A percentile compares a stretch with the other conserved stretches of the same genome.
These are phyloP conservation scores for Oriolus oriolus DNA, from an alignment of 2,113 vertebrate genomes.

Conservation along the genomic window DNA sequence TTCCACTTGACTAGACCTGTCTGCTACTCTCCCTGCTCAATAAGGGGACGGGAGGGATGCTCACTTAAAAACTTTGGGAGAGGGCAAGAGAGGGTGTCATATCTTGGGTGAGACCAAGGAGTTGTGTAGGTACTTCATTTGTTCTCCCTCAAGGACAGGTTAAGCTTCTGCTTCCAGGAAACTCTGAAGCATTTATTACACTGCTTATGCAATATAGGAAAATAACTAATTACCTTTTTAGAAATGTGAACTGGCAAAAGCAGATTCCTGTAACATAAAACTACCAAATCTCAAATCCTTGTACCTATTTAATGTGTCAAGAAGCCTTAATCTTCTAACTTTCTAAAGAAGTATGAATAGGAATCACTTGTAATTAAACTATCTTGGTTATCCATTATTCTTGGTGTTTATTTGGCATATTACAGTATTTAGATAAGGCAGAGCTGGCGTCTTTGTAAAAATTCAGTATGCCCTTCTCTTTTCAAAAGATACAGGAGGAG, in stretches of 20 bases:
- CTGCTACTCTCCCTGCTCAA: fast-evolving
- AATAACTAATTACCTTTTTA: background rate
- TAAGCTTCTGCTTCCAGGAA: background rate
- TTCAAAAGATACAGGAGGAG: background rate
- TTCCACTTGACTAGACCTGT: background rate
- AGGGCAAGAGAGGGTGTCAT: background rate
- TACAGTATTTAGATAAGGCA: background rate
- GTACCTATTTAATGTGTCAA: background rate
- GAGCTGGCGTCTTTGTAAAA: background rate
- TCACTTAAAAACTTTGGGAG: background rate
- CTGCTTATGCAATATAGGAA: background rate
- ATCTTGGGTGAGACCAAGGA: background rate
- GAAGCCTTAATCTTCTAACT: background rate
- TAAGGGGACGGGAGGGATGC: background rate
- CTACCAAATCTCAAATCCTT: background rate
- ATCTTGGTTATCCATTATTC: background rate
- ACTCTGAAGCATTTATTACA: background rate
- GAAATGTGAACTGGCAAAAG: background rate
- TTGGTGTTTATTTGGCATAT: background rate
- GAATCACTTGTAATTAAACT: background rate
- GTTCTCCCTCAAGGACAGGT: background rate
- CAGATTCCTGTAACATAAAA: background rate
- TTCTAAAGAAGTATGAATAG: background rate
- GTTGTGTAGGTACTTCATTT: background rate
- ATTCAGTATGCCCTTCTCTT: background rate